These are phyloP conservation scores for Spisula solida DNA, from an alignment of 2,888 invertebrate genomes.

Conservation along the genomic window DNA sequence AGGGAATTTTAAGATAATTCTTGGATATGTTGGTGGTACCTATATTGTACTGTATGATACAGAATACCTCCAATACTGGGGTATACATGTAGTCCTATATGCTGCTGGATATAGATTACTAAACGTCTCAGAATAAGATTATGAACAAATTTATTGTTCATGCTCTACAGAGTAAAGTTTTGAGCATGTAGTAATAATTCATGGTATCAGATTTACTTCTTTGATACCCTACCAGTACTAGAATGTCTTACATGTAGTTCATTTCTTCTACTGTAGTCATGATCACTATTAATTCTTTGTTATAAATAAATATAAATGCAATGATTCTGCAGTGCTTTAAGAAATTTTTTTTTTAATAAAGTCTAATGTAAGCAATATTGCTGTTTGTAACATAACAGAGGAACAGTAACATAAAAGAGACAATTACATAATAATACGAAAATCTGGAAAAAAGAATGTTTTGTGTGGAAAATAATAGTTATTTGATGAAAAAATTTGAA, in stretches of 20 bases:
- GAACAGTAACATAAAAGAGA: too few relatives aligned
- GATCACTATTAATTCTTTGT: too few relatives aligned
- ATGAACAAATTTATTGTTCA: constrained; percentile 19
- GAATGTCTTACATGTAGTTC: too few relatives aligned
- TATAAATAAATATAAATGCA: background rate
- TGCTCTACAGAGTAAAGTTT: background rate
- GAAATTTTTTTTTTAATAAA: background rate
- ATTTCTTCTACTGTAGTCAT: too few relatives aligned
- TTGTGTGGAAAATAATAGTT: too few relatives aligned
- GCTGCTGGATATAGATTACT: background rate
- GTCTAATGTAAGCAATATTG: background rate
- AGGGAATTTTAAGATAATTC: background rate
- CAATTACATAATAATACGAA: too few relatives aligned
- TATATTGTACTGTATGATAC: background rate
- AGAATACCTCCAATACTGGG: background rate
- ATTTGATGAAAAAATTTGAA: too few relatives aligned
- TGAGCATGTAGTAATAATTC: background rate
- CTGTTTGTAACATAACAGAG: too few relatives aligned
- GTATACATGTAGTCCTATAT: background rate
- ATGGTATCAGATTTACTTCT: background rate
- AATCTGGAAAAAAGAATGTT: too few relatives aligned
- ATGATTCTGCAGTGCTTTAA: background rate
- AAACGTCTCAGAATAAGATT: background rate
- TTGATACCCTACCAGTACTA: background rate
- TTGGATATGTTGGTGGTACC: background rate